Conservation (phyloP, 2,113 vertebrate genomes). For the Periophthalmodon schlosseri region DNA sequence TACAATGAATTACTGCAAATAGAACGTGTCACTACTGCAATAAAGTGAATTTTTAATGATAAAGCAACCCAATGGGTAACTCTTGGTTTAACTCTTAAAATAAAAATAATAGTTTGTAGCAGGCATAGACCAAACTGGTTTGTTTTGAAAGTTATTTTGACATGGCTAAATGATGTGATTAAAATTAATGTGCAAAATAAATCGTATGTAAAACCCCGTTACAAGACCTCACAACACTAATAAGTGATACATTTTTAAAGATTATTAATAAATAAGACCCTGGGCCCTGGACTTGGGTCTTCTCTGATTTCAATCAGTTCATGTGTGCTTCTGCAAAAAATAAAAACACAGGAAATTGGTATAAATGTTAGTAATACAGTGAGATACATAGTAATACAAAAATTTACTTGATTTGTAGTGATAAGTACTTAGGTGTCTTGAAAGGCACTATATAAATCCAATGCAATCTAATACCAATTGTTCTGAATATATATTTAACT, state of each 20-base stretch:
- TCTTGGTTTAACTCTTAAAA: background rate
- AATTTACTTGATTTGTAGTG: too few species aligned
- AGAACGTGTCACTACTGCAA: background rate
- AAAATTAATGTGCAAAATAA: constrained; percentile 5
- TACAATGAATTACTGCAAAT: background rate
- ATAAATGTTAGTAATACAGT: background rate
- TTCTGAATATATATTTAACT: background rate
- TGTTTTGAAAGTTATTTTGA: background rate
- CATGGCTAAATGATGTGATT: background rate
- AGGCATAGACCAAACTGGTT: background rate
- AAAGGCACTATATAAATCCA: too few species aligned
- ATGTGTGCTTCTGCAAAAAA: constrained; percentile 57
- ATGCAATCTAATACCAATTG: too few species aligned
- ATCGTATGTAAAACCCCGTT: background rate
- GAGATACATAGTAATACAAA: too few species aligned
- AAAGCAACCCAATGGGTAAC: background rate
- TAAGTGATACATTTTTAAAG: constrained; percentile 1
- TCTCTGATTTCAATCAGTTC: constrained; percentile 26
- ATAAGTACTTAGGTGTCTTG: too few species aligned
- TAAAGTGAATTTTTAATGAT: background rate
- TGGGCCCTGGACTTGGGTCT: background rate
- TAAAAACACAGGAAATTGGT: background rate
- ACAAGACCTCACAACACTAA: constrained; percentile 17
- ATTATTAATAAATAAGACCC: constrained; percentile 23
- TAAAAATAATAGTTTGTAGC: background rate